phyloP scores from a whole-genome alignment of 2,888 invertebrate species.

The Apamea anceps region DNA sequence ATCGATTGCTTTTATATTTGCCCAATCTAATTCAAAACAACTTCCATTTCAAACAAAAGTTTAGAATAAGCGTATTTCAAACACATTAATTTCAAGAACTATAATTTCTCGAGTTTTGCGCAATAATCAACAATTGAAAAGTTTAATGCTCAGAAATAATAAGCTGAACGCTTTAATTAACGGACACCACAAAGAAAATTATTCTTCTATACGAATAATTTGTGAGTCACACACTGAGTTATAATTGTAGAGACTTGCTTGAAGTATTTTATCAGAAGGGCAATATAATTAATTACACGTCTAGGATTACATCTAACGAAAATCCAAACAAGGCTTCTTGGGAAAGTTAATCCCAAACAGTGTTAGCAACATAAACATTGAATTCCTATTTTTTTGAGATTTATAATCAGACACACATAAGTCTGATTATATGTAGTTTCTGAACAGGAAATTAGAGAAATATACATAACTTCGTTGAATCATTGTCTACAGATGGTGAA shows the following conservation, averaged over 20 bases:
- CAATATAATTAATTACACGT: no score
- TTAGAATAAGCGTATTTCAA: slow-evolving; percentile 26
- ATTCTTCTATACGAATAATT: slow-evolving; percentile 48
- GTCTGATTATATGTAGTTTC: no score
- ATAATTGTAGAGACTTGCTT: background rate
- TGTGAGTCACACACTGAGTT: slow-evolving; percentile 47
- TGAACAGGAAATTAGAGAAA: no score
- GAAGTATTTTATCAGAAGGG: background rate
- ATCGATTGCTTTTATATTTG: slow-evolving; percentile 25
- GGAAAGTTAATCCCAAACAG: no score
- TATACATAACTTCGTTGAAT: no score
- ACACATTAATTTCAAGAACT: slow-evolving; percentile 42
- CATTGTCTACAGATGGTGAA: no score
- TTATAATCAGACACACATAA: no score
- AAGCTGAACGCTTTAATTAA: slow-evolving; percentile 60
- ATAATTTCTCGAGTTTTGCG: slow-evolving; percentile 39
- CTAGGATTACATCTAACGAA: no score
- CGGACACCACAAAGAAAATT: slow-evolving; percentile 51
- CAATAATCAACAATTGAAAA: slow-evolving; percentile 55
- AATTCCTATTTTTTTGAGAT: no score
- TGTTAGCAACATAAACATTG: no score
- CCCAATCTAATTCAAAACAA: slow-evolving; percentile 30
- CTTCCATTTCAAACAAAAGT: slow-evolving; percentile 42
- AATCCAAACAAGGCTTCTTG: no score
- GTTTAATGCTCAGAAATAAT: slow-evolving; percentile 48